These are phyloP conservation scores for Triops longicaudatus DNA, from an alignment of 1,140 invertebrate species.

Conservation along the genomic window DNA sequence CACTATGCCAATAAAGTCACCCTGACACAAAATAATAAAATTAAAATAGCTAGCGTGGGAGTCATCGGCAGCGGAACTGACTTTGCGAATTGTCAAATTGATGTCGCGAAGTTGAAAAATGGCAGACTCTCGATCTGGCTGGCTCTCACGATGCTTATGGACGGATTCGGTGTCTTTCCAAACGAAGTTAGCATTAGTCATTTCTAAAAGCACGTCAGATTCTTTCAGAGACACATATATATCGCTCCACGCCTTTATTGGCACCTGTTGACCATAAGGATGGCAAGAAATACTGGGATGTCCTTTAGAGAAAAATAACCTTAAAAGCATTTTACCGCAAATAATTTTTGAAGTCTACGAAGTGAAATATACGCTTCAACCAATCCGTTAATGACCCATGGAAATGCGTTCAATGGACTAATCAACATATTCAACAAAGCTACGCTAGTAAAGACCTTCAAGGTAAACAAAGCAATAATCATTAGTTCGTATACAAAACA, in stretches of 20 bases:
- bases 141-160: not conserved
- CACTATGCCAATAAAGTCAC: slow-evolving; percentile 54
- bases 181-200: not conserved
- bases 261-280: not conserved
- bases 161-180: not conserved
- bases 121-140: not conserved
- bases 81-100: slow-evolving; percentile 16
- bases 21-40: slow-evolving; percentile 31
- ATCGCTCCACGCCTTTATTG: not conserved
- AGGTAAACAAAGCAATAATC: slow-evolving; percentile 27
- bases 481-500: not conserved
- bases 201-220: slow-evolving; percentile 12
- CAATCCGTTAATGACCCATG: slow-evolving; percentile 95
- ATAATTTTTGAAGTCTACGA: slow-evolving; percentile 67
- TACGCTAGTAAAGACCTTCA: slow-evolving; percentile 79
- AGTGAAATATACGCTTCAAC: slow-evolving; percentile 88
- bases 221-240: not conserved
- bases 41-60: not conserved
- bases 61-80: not conserved
- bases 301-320: not conserved
- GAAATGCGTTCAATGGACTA: slow-evolving; percentile 89
- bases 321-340: slow-evolving; percentile 16
- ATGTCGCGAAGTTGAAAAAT: slow-evolving; percentile 15
- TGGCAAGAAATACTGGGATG: not conserved
- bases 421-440: slow-evolving; percentile 95